Evolutionary conservation across 1,140 invertebrate species (phyloP).

Genomic region (Pseudomyrmex dendroicus): DNA sequence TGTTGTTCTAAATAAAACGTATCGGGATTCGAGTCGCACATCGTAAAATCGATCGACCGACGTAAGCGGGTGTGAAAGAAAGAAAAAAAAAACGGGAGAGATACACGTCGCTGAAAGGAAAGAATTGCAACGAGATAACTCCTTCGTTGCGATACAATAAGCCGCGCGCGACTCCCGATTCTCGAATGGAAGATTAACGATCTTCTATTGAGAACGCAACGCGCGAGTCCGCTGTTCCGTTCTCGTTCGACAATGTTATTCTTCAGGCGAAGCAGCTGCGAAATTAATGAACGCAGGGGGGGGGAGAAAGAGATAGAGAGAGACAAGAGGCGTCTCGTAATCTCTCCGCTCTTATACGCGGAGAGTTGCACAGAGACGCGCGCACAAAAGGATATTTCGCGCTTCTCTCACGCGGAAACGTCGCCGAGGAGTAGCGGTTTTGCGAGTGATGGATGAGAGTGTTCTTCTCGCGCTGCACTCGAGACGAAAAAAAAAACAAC

Average conservation of each 20-base stretch:
- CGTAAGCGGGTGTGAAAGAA: background rate
- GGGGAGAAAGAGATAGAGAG: background rate
- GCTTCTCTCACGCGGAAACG: slow-evolving; percentile 58
- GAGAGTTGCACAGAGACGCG: slow-evolving; percentile 17
- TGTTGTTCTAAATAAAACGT: too few relatives aligned
- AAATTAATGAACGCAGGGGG: slow-evolving; percentile 57
- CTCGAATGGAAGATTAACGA: slow-evolving; percentile 48
- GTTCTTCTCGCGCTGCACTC: background rate
- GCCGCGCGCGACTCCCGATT: slow-evolving; percentile 23
- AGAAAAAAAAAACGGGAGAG: background rate
- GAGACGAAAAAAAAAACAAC: slow-evolving; percentile 31
- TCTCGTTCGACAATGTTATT: slow-evolving; percentile 60
- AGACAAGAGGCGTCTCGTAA: slow-evolving; percentile 6
- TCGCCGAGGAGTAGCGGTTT: slow-evolving; percentile 44
- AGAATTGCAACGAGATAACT: slow-evolving; percentile 35
- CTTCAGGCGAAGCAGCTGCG: slow-evolving; percentile 56
- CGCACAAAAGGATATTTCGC: slow-evolving; percentile 48
- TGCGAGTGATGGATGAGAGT: slow-evolving; percentile 47
- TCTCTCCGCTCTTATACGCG: background rate
- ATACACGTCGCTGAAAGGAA: slow-evolving; percentile 6
- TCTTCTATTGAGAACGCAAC: slow-evolving; percentile 19
- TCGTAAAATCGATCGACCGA: background rate
- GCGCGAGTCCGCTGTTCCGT: slow-evolving; percentile 42
- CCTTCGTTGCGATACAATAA: slow-evolving; percentile 1
- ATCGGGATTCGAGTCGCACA: too few relatives aligned